Evolutionary conservation across 2,113 vertebrate species (phyloP).

Genomic region (Hydropotes inermis): DNA sequence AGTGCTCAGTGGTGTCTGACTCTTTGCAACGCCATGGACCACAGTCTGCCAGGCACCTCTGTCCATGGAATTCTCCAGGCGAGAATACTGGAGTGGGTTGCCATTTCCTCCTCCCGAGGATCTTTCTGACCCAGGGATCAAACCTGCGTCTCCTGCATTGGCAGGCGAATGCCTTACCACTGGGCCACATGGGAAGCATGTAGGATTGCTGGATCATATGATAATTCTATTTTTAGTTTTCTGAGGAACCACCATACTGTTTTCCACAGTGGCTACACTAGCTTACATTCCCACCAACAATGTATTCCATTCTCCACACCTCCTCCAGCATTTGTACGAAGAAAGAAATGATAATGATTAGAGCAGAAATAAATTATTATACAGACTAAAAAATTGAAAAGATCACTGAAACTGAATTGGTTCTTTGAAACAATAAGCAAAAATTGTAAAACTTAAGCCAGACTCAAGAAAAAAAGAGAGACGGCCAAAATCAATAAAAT

Average conservation of each 20-base stretch:
- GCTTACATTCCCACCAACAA: neutral
- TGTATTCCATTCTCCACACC: neutral
- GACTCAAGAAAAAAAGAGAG: neutral
- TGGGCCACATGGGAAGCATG: neutral
- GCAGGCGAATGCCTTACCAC: neutral
- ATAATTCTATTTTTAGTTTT: neutral
- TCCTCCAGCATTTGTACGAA: neutral
- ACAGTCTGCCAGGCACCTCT: neutral
- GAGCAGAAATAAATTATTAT: neutral
- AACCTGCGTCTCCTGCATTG: neutral
- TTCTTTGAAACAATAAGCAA: neutral
- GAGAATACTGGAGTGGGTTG: neutral
- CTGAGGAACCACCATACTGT: neutral
- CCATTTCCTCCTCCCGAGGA: neutral
- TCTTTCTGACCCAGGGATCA: neutral
- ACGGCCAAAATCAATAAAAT: neutral
- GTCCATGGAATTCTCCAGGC: neutral
- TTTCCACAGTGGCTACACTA: neutral
- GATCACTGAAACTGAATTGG: neutral
- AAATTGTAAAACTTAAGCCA: neutral
- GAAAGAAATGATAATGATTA: neutral
- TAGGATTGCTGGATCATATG: neutral
- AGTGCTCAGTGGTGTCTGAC: neutral
- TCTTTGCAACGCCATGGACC: neutral
- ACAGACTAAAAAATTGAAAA: neutral